Percentiles rank a stretch among this genome's conserved stretches.
These are phyloP conservation scores for Leptocoma aspasia DNA, from an alignment of 2,113 vertebrate genomes.

Conservation along the genomic window DNA sequence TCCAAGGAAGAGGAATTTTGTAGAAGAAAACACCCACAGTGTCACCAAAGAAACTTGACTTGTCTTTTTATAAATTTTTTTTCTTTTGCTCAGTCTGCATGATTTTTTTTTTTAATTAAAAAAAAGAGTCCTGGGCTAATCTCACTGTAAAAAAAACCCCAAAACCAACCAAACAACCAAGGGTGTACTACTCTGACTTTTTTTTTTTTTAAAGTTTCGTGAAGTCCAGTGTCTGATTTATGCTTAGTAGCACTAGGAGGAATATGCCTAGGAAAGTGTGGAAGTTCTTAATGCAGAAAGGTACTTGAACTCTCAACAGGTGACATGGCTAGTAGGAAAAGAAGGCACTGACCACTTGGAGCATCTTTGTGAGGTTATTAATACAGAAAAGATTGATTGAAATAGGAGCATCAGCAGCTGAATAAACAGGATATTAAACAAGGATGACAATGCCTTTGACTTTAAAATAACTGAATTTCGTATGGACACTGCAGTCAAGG, in stretches of 20 bases:
- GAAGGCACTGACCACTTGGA: background rate
- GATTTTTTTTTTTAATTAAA: background rate
- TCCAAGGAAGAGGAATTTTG: background rate
- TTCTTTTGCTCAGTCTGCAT: background rate
- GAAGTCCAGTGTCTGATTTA: background rate
- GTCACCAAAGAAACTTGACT: background rate
- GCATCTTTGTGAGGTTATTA: background rate
- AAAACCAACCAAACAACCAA: background rate
- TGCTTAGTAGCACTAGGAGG: background rate
- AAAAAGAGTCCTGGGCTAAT: background rate
- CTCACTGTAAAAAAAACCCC: fast-evolving
- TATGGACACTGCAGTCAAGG: background rate
- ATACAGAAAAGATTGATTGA: background rate
- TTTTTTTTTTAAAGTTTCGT: background rate
- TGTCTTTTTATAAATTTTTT: background rate
- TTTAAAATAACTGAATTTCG: background rate
- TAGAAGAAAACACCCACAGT: background rate
- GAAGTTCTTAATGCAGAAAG: background rate
- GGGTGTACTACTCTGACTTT: background rate
- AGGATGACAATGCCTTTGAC: background rate
- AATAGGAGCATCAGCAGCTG: background rate
- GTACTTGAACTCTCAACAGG: background rate
- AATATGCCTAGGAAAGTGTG: background rate
- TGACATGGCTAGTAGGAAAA: background rate
- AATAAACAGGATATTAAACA: slow-evolving; percentile 16